These are phyloP conservation scores for Hippolais icterina DNA, from an alignment of 2,113 vertebrate genomes.

Conservation along the genomic window DNA sequence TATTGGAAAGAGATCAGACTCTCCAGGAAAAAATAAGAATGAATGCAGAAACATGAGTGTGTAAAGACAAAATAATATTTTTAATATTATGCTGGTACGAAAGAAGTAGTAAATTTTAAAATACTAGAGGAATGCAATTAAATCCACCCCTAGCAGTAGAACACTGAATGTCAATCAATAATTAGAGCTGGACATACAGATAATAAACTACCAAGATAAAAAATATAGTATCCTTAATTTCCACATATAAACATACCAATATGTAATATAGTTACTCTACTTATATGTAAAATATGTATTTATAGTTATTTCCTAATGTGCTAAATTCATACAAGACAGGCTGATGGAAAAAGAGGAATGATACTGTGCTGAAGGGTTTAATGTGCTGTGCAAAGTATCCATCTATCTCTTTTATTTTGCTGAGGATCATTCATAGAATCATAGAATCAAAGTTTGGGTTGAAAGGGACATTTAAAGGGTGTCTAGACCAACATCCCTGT, in stretches of 20 bases:
- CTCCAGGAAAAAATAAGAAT: background rate
- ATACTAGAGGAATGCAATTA: background rate
- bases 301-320: background rate
- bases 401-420: background rate
- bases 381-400: background rate
- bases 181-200: background rate
- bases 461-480: background rate
- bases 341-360: background rate
- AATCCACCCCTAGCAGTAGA: background rate
- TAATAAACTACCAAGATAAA: background rate
- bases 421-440: background rate
- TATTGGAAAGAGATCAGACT: background rate
- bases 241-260: background rate
- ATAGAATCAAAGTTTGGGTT: background rate
- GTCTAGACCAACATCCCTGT: background rate
- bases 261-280: background rate
- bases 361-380: background rate
- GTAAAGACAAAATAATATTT: background rate
- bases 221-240: background rate
- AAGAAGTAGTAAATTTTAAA: background rate
- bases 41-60: background rate
- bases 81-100: background rate
- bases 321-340: background rate
- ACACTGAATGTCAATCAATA: background rate
- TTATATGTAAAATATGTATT: background rate